Conservation (phyloP, 2,888 invertebrate genomes). For the Gnatocerus cornutus region DNA sequence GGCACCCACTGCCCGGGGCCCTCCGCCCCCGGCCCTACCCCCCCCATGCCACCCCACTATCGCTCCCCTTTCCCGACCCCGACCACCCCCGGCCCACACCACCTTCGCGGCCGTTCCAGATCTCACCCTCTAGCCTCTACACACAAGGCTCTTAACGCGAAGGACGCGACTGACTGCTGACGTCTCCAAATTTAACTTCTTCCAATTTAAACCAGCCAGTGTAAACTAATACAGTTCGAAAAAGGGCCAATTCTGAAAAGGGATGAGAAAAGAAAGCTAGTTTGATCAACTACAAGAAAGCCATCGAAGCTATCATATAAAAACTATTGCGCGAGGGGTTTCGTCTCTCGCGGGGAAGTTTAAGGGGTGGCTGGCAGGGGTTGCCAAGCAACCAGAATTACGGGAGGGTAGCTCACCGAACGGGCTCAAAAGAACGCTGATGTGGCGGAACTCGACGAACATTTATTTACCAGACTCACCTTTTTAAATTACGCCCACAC, state of each 20-base stretch:
- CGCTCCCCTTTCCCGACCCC: conserved; percentile 63
- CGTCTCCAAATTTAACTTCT: conserved; percentile 29
- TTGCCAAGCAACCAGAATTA: conserved; percentile 66
- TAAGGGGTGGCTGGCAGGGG: conserved; percentile 67
- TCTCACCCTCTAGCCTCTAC: conserved; percentile 48
- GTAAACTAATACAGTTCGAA: background rate
- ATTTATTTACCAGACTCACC: conserved; percentile 44
- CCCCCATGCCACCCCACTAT: conserved; percentile 70
- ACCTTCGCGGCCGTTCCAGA: conserved; percentile 53
- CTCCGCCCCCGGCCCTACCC: conserved; percentile 67
- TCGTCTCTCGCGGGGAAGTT: conserved; percentile 58
- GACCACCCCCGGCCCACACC: conserved; percentile 58
- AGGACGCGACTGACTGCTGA: conserved; percentile 38
- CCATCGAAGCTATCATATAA: conserved; percentile 51
- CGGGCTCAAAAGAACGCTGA: conserved; percentile 50
- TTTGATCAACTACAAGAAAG: conserved; percentile 47
- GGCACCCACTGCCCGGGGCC: conserved; percentile 72
- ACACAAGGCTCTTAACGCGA: conserved; percentile 37
- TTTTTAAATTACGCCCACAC: conserved; percentile 42
- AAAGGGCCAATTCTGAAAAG: background rate
- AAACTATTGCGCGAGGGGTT: conserved; percentile 53
- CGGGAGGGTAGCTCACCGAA: conserved; percentile 54
- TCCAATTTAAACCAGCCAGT: conserved; percentile 1
- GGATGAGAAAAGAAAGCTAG: conserved; percentile 43
- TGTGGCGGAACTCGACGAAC: conserved; percentile 50